A percentile compares a stretch with the other conserved stretches of the same genome.
Conservation (phyloP, 2,113 vertebrate genomes). For the Aspiorhynchus laticeps region DNA sequence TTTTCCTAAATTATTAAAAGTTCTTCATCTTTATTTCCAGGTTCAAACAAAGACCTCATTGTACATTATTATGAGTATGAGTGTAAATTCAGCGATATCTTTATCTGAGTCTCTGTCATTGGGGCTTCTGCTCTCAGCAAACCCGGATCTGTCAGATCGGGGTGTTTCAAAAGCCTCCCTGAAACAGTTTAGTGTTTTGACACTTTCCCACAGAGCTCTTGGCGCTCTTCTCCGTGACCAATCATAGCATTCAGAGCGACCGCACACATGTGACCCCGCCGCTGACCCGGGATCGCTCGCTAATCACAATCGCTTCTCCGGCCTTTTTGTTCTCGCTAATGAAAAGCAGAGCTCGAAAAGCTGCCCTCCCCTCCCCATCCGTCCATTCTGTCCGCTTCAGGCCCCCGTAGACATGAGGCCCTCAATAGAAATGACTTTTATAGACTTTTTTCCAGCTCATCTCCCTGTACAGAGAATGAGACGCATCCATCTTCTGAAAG, state of each 20-base stretch:
- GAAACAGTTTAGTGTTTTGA: constrained; percentile 81
- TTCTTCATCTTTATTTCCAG: no score
- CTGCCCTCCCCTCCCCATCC: constrained; percentile 61
- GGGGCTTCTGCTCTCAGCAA: not conserved
- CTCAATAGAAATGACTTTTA: constrained; percentile 98
- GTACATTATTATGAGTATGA: not conserved
- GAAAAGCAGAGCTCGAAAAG: constrained; percentile 69
- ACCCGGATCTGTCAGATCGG: not conserved
- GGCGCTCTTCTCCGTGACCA: constrained; percentile 85
- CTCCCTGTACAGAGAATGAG: constrained; percentile 80
- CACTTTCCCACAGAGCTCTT: constrained; percentile 82
- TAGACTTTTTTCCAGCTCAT: constrained; percentile 98
- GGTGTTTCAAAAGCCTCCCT: constrained; percentile 69
- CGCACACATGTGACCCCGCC: constrained; percentile 96
- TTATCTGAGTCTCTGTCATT: not conserved
- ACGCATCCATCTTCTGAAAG: constrained; percentile 60
- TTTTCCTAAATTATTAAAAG: no score
- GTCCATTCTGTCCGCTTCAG: constrained; percentile 82
- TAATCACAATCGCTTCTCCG: constrained; percentile 66
- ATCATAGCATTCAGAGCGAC: constrained; percentile 90
- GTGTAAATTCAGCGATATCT: not conserved
- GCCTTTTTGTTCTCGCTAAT: constrained; percentile 68
- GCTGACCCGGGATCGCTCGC: constrained; percentile 55
- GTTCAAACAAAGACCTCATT: no score
- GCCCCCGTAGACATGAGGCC: constrained; percentile 88